A percentile compares a stretch with the other conserved stretches of the same genome.
Conservation (phyloP, 2,113 vertebrate genomes). For the Hemiscyllium ocellatum region DNA sequence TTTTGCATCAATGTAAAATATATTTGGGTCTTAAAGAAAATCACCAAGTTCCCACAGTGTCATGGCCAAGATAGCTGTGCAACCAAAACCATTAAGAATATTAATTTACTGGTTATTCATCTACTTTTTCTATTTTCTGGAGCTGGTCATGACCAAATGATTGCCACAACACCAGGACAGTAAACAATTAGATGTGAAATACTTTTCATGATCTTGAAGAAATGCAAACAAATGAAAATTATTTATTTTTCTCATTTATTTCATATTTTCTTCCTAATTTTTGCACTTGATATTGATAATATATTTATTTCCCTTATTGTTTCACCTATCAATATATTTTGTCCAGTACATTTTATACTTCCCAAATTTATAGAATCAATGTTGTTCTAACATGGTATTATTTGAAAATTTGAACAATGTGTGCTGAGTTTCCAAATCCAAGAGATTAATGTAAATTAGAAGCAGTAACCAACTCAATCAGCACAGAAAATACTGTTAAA, state of each 20-base stretch:
- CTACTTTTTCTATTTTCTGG: background rate
- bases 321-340: background rate
- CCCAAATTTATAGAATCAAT: background rate
- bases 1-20: background rate
- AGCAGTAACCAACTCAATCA: background rate
- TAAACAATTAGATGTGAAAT: conserved; percentile 4
- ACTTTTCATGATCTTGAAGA: background rate
- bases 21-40: background rate
- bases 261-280: background rate
- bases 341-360: background rate
- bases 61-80: background rate
- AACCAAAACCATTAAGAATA: background rate
- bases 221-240: background rate
- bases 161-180: background rate
- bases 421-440: background rate
- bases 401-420: too few species aligned
- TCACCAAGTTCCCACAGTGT: background rate
- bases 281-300: background rate
- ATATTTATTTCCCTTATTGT: background rate
- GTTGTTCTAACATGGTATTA: background rate
- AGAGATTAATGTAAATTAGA: background rate
- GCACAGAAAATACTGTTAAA: background rate
- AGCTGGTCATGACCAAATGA: background rate
- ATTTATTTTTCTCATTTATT: background rate
- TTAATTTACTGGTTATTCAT: background rate